Evolutionary conservation across 2,888 invertebrate genomes (phyloP), one percentile per base, ranked within the genome.

Genomic region (Drosophila kuntzei): DNA sequence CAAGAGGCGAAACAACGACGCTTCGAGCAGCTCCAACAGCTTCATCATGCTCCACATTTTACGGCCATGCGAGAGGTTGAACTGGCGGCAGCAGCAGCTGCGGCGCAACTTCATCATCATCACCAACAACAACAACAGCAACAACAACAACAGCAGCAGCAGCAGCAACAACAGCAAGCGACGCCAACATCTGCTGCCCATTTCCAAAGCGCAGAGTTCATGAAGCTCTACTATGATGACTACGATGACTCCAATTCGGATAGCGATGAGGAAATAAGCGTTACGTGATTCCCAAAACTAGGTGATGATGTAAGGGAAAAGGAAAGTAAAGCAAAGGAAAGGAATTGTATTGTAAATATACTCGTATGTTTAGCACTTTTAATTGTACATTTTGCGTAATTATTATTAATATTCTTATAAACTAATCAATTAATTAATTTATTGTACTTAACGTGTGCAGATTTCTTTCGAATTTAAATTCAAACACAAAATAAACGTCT

Each of bases 191-290:
- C 65, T 11, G 55, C 64, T 14, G 43, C 60, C 32, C 80, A 88
- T 67, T 90, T 91, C 39, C 89, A 89, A 54, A 81, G 87, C 51
- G 68, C 90, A 4, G 92, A 92, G 70, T 90, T 91, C 71, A 90
- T 91, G 87, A 92, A 92, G 75, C 90, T 92, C 79, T 92, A 91
- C 76, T 92, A 92, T 65, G 92, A 92, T 55, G 92, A 92, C 70
- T 92, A 92, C 60, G 92, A 92, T 36, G 94, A 94, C 65, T 92
- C 92, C 25, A 94, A 94, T 44, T 94, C 94, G 81, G 96, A 96
- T 65, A 95, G 95, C 65, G 96, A 96, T 87, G 97, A 96, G 89
- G 97, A 97, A 91, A 97, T 97, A 79, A 96, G 96, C 91, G 97
- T 97, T 91, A 97, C 97, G 94, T 97, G 96, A 97, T 96, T 92